Base-by-base conservation (phyloP, 2,113 vertebrate genomes). In the Paraplagusia blochii region DNA sequence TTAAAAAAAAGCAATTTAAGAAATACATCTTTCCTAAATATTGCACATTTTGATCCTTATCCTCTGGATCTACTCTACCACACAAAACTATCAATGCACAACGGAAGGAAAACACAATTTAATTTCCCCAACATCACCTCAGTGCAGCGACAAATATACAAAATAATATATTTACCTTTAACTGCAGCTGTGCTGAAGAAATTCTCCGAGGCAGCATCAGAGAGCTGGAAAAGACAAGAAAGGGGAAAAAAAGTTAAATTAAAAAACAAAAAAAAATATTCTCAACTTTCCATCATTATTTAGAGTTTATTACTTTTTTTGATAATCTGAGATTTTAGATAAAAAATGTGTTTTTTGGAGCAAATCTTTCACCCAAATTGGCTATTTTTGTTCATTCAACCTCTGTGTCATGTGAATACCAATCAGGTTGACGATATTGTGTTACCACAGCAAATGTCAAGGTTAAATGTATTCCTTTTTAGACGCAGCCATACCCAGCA, bases 161-260 rank as follows among this genome's bases (percentile, higher is more conserved):
- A 40, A 38, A 29, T 38, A 46, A 68, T 11, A 12, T 36, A 19
- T 67, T 82, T 95, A 98, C 96, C 96, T 97, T 97, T 98, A 91
- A 91, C 91, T 90, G 92, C 84, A 81, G 93, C 90, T 58, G 94
- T 91, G 90, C 93, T 96, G 92, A 98, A 98, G 78, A 97, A 91
- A 86, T 94, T 96, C 82, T 98, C 96, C 51, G 95, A 98, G 88
- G 88, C 91, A 85, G 94, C 94, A 94, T 98, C 94, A 29, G 96
- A 97, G 56, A 92, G 93, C 96, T 98, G 87, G 56, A 92, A 90
- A 65, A 90, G 50, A 93, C 74, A 79, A 82, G 61, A 77, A 42
- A 11, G 1, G 7, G 59, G 58, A 64, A 10, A 78, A 13, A 2
- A 43, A 16, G 57, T 60, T 29, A 11, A 29, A 29, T 29, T 4